A percentile compares a stretch with the other conserved stretches of the same genome.
These are phyloP conservation scores for Saimiri boliviensis DNA, from an alignment of 2,113 vertebrate genomes.

Conservation along the genomic window DNA sequence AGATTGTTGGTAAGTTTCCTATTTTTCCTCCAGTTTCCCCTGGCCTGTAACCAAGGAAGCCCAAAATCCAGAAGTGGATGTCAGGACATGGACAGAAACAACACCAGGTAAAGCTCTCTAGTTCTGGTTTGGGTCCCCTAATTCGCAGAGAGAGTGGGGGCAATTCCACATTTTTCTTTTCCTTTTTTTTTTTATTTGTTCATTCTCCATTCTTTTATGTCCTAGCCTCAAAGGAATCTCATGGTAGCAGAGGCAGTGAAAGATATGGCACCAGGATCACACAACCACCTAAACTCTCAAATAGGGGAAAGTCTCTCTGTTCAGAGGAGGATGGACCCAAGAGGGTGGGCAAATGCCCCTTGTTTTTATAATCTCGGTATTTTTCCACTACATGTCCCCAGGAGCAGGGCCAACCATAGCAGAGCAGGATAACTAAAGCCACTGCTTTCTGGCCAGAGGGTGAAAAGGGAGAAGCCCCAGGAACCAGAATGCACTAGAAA, in stretches of 20 bases:
- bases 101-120: background rate
- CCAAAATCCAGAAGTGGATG: background rate
- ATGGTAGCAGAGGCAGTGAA: background rate
- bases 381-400: background rate
- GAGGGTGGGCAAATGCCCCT: background rate
- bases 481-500: background rate
- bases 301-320: background rate
- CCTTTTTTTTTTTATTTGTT: background rate
- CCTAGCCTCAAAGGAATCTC: background rate
- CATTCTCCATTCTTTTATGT: background rate
- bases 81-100: background rate
- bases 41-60: background rate
- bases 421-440: background rate
- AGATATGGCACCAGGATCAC: background rate
- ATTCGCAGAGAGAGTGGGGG: background rate
- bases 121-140: background rate
- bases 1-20: background rate
- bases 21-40: background rate
- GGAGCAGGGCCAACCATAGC: background rate
- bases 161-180: background rate
- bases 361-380: background rate
- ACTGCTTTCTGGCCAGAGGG: background rate
- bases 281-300: background rate
- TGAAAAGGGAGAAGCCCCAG: background rate
- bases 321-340: background rate